Conservation (phyloP, 2,888 invertebrate species). For the Ischnus inquisitorius region DNA sequence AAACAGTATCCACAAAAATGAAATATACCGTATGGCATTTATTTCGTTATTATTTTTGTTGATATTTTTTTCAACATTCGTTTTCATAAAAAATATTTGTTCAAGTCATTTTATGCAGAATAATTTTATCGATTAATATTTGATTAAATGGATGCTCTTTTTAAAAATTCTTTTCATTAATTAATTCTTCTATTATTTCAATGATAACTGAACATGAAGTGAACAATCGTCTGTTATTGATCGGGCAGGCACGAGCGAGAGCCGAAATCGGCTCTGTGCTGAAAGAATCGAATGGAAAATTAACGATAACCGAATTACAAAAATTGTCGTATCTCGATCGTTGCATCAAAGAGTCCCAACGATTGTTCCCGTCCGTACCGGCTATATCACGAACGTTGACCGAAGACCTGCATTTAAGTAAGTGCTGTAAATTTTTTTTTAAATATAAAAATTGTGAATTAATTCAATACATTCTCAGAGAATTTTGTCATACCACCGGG, state of each 20-base stretch:
- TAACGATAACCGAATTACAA: constrained; percentile 87
- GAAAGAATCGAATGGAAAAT: constrained; percentile 85
- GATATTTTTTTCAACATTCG: too few species aligned
- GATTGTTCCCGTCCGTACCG: constrained; percentile 90
- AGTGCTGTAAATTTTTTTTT: too few species aligned
- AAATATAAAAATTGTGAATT: not conserved
- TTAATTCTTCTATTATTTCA: too few species aligned
- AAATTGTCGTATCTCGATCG: constrained; percentile 90
- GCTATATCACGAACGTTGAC: constrained; percentile 87
- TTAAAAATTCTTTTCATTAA: too few species aligned
- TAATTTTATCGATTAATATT: too few species aligned
- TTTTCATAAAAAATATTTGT: too few species aligned
- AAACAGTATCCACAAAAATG: too few species aligned
- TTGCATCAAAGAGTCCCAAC: constrained; percentile 89
- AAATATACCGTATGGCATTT: too few species aligned
- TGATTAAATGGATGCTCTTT: too few species aligned
- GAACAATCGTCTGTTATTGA: constrained; percentile 5
- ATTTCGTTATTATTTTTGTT: too few species aligned
- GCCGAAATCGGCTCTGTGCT: constrained; percentile 82
- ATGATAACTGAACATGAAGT: too few species aligned
- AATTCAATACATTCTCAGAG: constrained; percentile 79
- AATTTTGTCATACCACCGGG: constrained; percentile 86
- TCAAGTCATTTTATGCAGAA: too few species aligned
- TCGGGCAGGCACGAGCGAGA: constrained; percentile 66
- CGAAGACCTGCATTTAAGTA: constrained; percentile 85